Conservation (phyloP, 2,113 vertebrate genomes). For the Rattus rattus region DNA sequence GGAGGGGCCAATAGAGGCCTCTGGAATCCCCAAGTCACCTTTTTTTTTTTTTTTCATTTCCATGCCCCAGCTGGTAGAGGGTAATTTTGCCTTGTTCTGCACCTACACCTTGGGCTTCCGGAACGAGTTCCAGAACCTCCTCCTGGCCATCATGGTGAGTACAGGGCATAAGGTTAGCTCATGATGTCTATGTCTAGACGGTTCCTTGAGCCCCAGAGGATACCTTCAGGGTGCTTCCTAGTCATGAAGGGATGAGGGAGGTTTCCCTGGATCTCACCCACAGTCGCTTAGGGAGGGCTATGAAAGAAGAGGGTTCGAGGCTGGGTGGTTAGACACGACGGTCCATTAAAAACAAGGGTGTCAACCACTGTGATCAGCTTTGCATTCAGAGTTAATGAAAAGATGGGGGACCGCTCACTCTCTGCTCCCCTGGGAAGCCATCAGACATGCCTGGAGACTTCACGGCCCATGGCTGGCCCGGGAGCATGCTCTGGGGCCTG, state of each 20-base stretch:
- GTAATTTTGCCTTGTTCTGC: constrained; percentile 98
- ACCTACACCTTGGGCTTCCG: constrained; percentile 94
- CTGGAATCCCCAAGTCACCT: background rate
- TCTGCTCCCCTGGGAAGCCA: background rate
- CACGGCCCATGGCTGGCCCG: background rate
- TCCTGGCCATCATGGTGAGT: constrained; percentile 96
- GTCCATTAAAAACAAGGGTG: background rate
- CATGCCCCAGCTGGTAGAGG: constrained; percentile 92
- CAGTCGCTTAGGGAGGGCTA: background rate
- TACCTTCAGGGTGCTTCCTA: background rate
- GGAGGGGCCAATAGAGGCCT: background rate
- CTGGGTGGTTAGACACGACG: background rate
- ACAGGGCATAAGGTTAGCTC: background rate
- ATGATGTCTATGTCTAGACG: background rate
- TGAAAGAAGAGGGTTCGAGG: background rate
- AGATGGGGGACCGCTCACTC: background rate
- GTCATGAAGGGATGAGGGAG: background rate
- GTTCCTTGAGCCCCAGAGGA: background rate
- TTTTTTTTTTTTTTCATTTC: background rate
- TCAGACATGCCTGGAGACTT: background rate
- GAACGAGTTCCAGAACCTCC: constrained; percentile 95
- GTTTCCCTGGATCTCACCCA: background rate
- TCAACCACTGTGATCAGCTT: background rate
- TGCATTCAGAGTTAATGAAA: background rate
- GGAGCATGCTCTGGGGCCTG: background rate